A percentile compares a stretch with the other conserved stretches of the same genome.
Conservation (phyloP, 2,113 vertebrate species). For the Mesitornis unicolor region DNA sequence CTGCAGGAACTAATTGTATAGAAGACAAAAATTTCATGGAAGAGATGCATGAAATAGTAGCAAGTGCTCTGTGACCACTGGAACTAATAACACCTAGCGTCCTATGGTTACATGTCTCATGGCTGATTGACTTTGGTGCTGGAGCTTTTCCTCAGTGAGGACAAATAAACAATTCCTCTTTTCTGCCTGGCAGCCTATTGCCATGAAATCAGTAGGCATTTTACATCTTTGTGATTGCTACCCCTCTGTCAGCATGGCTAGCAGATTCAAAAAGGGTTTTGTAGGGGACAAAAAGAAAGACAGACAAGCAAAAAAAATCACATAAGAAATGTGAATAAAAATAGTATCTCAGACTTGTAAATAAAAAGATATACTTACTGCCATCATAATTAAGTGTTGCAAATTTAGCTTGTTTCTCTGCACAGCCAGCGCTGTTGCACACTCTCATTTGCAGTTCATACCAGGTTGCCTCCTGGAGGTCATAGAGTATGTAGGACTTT, state of each 20-base stretch:
- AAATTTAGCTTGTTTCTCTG: slow-evolving; percentile 92
- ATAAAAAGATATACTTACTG: slow-evolving; percentile 82
- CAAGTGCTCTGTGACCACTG: background rate
- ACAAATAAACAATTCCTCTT: background rate
- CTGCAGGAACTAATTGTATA: background rate
- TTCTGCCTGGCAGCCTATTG: background rate
- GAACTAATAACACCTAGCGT: background rate
- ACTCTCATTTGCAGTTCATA: slow-evolving; percentile 97
- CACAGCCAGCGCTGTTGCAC: slow-evolving; percentile 95
- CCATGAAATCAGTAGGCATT: background rate
- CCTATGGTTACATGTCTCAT: background rate
- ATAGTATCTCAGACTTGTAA: fast-evolving
- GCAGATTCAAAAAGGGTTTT: background rate
- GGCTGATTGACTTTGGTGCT: background rate
- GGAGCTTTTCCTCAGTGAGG: background rate
- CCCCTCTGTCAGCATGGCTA: background rate
- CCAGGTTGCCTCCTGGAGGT: slow-evolving; percentile 95
- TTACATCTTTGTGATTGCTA: background rate
- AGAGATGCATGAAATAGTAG: background rate
- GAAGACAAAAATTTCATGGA: background rate
- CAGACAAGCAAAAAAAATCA: background rate
- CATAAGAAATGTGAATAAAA: background rate
- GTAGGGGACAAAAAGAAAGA: background rate
- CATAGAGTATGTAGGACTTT: slow-evolving; percentile 93
- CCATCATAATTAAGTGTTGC: slow-evolving; percentile 92